Conservation (phyloP, 2,888 invertebrate species). For the Maniola hyperantus region DNA sequence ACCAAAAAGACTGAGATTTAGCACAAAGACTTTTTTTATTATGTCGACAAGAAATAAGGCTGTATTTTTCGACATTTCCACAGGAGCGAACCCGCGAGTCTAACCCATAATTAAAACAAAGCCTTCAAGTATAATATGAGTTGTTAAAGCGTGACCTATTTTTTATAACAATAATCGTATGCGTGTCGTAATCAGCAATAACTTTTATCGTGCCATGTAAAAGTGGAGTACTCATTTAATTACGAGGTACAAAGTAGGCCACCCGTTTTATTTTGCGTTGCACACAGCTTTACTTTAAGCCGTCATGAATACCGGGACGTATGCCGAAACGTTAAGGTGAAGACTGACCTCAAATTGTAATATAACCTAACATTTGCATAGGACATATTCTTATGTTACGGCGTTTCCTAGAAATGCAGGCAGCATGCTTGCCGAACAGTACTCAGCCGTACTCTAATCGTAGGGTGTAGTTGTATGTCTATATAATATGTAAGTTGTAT, state of each 20-base stretch:
- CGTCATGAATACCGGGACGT: constrained; percentile 37
- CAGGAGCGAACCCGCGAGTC: background rate
- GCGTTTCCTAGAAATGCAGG: too few species aligned
- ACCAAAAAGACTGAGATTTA: too few species aligned
- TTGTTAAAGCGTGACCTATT: constrained; percentile 4
- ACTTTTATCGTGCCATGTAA: constrained; percentile 15
- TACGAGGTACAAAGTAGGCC: constrained; percentile 41
- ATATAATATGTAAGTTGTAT: too few species aligned
- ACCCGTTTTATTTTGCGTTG: constrained; percentile 38
- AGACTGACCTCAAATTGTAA: too few species aligned
- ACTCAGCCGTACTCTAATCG: too few species aligned
- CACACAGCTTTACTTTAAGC: constrained; percentile 39
- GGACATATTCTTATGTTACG: too few species aligned
- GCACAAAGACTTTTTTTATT: too few species aligned
- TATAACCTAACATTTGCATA: too few species aligned
- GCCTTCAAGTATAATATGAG: background rate
- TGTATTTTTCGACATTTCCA: too few species aligned
- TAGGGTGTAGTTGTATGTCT: too few species aligned
- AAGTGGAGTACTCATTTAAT: constrained; percentile 37
- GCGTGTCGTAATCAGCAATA: constrained; percentile 15
- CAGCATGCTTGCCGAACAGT: too few species aligned
- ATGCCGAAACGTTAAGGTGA: constrained; percentile 16
- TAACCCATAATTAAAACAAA: background rate
- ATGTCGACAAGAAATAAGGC: too few species aligned
- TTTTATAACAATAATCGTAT: constrained; percentile 17